Evolutionary conservation across 92 coral and sea anemone species (phyloP).

Genomic region (Porites divaricata): DNA sequence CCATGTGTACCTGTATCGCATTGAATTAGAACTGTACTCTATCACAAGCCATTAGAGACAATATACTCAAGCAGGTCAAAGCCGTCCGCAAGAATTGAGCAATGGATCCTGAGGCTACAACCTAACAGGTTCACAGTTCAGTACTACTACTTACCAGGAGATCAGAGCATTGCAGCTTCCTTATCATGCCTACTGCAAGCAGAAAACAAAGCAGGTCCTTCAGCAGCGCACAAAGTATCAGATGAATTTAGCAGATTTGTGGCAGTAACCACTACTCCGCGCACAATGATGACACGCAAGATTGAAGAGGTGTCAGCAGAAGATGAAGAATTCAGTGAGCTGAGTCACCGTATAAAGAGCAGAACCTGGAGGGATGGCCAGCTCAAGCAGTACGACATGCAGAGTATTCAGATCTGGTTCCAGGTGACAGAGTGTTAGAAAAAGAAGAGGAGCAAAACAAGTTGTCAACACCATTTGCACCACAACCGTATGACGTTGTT

Average conservation of each 20-base stretch:
- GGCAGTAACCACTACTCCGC: slow-evolving; percentile 45
- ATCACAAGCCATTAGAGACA: too few species aligned
- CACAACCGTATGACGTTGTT: too few species aligned
- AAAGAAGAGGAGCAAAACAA: too few species aligned
- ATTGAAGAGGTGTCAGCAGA: slow-evolving; percentile 44
- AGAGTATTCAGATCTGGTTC: too few species aligned
- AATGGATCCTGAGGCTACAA: too few species aligned
- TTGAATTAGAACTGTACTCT: too few species aligned
- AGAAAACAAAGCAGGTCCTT: background rate
- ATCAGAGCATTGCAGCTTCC: slow-evolving; percentile 23
- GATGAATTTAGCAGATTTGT: slow-evolving; percentile 49
- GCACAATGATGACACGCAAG: slow-evolving; percentile 44
- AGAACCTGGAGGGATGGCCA: slow-evolving; percentile 21
- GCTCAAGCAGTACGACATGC: too few species aligned
- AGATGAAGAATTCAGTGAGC: slow-evolving; percentile 25
- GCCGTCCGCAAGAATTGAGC: too few species aligned
- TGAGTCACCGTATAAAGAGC: background rate
- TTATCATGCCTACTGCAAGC: slow-evolving; percentile 21
- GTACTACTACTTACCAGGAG: background rate
- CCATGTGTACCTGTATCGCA: too few species aligned
- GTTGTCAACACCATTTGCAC: too few species aligned
- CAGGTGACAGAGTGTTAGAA: too few species aligned
- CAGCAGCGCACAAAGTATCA: background rate
- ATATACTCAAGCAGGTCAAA: too few species aligned
- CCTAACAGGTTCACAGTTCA: slow-evolving; percentile 2